Evolutionary conservation across 2,113 vertebrate species (phyloP).

Genomic region (Anser brachyrhynchus): DNA sequence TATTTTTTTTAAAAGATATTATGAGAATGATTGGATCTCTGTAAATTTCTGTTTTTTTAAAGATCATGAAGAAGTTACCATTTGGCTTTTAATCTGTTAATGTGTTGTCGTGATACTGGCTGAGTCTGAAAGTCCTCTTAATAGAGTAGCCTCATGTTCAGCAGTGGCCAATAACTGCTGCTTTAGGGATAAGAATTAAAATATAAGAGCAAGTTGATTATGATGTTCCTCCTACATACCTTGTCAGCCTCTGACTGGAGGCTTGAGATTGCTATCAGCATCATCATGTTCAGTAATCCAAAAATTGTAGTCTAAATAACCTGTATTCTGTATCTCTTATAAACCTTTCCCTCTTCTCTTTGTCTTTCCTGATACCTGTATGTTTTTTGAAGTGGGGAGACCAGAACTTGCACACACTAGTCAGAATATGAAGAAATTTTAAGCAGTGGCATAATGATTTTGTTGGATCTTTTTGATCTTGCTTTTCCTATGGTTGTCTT

Average conservation of each 20-base stretch:
- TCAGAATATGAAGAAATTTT: background rate
- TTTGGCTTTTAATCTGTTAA: background rate
- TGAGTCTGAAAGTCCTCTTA: background rate
- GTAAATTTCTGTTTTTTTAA: background rate
- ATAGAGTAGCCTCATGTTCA: background rate
- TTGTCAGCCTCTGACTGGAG: fast-evolving
- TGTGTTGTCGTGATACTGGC: background rate
- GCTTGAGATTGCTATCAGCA: background rate
- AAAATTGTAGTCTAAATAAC: background rate
- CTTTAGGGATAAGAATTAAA: background rate
- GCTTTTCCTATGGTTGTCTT: background rate
- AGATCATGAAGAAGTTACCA: background rate
- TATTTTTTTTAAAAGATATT: background rate
- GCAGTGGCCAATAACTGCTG: background rate
- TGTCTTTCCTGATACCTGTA: background rate
- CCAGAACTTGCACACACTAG: background rate
- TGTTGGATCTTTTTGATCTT: background rate
- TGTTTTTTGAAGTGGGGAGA: background rate
- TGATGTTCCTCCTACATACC: background rate
- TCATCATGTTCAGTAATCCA: background rate
- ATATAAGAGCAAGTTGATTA: background rate
- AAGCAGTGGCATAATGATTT: background rate
- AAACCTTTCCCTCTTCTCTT: background rate
- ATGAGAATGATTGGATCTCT: background rate
- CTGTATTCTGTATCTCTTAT: background rate